Evolutionary conservation across 2,797 vertebrate species (phyloP), one percentile per base, ranked within the genome.

Genomic region (Pipistrellus kuhlii): DNA sequence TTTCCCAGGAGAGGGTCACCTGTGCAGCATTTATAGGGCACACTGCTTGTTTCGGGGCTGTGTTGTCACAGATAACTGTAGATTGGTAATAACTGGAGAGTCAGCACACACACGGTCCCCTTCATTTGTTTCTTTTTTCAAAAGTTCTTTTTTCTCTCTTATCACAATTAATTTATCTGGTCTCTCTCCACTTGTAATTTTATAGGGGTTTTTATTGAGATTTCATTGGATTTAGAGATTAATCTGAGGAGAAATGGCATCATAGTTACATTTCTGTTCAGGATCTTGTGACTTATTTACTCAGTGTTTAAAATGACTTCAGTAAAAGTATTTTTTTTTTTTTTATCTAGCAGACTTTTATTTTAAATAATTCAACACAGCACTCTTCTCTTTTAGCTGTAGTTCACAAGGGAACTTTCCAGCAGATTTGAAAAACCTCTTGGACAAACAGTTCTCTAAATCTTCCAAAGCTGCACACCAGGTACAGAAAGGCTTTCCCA

Each of bases 401-500:
- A 97, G 95, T 88, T 95, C 96, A 88, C 95, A 91, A 2, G 25
- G 96, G 86, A 96, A 90, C 93, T 93, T 96, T 84, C 97, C 97
- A 96, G 64, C 3, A 13, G 98, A 98, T 8, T 89, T 93, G 85
- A 97, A 97, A 96, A 92, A 53, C 44, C 18, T 90, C 53, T 91
- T 97, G 59, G 97, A 98, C 59, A 98, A 98, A 91, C 62, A 97
- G 23, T 96, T 97, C 66, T 96, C 96, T 64, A 95, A 96, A 30
- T 96, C 96, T 59, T 92, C 75, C 46, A 96, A 76, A 97, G 90
- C 96, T 75, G 41, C 66, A 44, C 96, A 96, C 4, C 96, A 98
- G 98, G 98, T 98, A 98, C 14, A 41, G 57, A 72, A 27, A 59
- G 46, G 10, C 4, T 64, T 86, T 66, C 48, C 35, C 35, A 5